Evolutionary conservation across 92 coral and sea anemone genomes (phyloP).

Genomic region (Anthopleura xanthogrammica): DNA sequence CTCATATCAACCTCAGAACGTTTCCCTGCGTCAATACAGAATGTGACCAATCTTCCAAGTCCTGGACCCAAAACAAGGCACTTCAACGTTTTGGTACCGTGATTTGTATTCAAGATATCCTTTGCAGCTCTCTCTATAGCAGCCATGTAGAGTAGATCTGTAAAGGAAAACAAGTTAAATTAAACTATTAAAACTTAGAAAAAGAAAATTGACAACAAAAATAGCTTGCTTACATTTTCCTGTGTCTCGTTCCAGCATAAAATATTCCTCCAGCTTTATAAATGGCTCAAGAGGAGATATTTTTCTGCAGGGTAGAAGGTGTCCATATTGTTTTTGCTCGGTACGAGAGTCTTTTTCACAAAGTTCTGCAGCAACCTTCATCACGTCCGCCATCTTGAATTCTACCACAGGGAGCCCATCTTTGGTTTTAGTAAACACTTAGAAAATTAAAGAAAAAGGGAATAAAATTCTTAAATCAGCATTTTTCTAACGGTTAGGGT

Average conservation of each 20-base stretch:
- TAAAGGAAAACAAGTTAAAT: not conserved
- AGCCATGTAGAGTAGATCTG: slow-evolving; percentile 61
- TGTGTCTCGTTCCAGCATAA: slow-evolving; percentile 53
- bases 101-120: slow-evolving; percentile 14
- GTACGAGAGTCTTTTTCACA: slow-evolving; percentile 34
- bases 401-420: no score
- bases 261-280: slow-evolving; percentile 51
- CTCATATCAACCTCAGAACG: slow-evolving; percentile 25
- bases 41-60: slow-evolving; percentile 48
- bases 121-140: slow-evolving; percentile 45
- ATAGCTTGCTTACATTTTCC: slow-evolving; percentile 38
- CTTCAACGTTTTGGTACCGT: not conserved
- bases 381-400: slow-evolving; percentile 62
- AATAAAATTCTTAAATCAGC: no score
- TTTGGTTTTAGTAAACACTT: no score
- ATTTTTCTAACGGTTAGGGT: no score
- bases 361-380: slow-evolving; percentile 36
- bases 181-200: not conserved
- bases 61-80: slow-evolving; percentile 56
- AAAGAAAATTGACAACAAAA: not conserved
- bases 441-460: no score
- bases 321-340: slow-evolving; percentile 36
- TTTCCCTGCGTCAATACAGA: slow-evolving; percentile 37
- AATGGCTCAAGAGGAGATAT: slow-evolving; percentile 59
- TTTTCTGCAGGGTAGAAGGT: slow-evolving; percentile 51